Evolutionary conservation across 1,140 invertebrate species (phyloP).

Genomic region (Trigoniulus corallinus): DNA sequence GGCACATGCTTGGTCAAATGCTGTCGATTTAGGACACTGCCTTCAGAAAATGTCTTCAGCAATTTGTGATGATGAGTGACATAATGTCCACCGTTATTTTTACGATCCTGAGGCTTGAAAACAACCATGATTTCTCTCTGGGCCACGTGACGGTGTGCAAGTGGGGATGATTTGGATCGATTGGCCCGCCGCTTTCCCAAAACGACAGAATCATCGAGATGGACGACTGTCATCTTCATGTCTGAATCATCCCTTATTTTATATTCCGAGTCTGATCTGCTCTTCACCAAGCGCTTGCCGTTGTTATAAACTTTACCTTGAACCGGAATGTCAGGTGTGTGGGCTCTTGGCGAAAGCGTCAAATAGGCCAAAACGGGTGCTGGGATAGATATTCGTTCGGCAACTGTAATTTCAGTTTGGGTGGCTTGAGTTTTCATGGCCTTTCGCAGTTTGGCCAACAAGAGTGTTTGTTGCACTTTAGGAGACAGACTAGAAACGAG

Average conservation of each 20-base stretch:
- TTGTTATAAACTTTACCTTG: neutral
- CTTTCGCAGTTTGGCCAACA: constrained; percentile 3
- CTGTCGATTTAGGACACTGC: constrained; percentile 45
- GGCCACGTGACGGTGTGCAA: neutral
- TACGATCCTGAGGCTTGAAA: constrained; percentile 53
- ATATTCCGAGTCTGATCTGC: neutral
- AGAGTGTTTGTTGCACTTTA: constrained; percentile 1
- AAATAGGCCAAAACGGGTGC: constrained; percentile 33
- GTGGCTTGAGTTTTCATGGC: constrained; percentile 82
- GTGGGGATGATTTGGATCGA: neutral
- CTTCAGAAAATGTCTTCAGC: constrained; percentile 60
- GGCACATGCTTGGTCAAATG: constrained; percentile 17
- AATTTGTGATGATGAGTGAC: constrained; percentile 17
- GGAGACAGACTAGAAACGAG: neutral
- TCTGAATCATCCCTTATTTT: neutral
- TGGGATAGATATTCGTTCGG: constrained; percentile 44
- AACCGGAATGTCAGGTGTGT: neutral
- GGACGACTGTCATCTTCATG: neutral
- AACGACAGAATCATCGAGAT: neutral
- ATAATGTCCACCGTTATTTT: constrained; percentile 18
- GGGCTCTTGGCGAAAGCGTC: constrained; percentile 51
- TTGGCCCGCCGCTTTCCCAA: neutral
- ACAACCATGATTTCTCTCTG: constrained; percentile 70
- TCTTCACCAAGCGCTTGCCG: neutral
- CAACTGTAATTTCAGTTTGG: constrained; percentile 52